Evolutionary conservation across 53 echinoderm and acorn worm species (phyloP).

Genomic region (Holothuria leucospilota): DNA sequence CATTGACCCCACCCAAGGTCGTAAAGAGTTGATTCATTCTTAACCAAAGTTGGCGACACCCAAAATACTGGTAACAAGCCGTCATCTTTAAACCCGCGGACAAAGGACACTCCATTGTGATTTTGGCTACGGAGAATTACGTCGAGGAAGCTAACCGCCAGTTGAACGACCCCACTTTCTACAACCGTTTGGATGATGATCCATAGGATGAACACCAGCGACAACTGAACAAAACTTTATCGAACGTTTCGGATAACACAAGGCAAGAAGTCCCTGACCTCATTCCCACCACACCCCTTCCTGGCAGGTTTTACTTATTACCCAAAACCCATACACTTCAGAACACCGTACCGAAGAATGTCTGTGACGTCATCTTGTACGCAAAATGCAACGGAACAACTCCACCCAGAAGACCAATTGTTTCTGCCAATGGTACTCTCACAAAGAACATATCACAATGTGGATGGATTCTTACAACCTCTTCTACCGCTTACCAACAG

Average conservation of each 20-base stretch:
- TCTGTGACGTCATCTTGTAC: background rate
- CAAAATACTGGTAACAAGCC: background rate
- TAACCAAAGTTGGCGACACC: too few relatives aligned
- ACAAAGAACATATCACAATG: constrained; percentile 1
- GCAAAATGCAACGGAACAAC: background rate
- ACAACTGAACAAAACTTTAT: background rate
- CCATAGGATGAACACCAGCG: background rate
- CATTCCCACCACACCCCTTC: background rate
- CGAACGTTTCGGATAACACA: background rate
- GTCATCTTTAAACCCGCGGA: background rate
- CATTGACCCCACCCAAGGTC: too few relatives aligned
- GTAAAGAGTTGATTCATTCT: too few relatives aligned
- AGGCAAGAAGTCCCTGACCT: background rate
- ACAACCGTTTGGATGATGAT: background rate
- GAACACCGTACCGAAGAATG: background rate
- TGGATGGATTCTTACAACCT: background rate
- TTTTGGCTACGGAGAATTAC: background rate
- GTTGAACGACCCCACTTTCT: background rate
- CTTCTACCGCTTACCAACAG: constrained; percentile 10
- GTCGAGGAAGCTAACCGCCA: background rate
- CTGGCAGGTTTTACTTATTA: background rate
- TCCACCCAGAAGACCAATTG: background rate
- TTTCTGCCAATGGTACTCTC: background rate
- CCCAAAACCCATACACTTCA: background rate
- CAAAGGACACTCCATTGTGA: background rate